These are phyloP conservation scores for Marisa cornuarietis DNA, from an alignment of 1,140 invertebrate species.

Conservation along the genomic window DNA sequence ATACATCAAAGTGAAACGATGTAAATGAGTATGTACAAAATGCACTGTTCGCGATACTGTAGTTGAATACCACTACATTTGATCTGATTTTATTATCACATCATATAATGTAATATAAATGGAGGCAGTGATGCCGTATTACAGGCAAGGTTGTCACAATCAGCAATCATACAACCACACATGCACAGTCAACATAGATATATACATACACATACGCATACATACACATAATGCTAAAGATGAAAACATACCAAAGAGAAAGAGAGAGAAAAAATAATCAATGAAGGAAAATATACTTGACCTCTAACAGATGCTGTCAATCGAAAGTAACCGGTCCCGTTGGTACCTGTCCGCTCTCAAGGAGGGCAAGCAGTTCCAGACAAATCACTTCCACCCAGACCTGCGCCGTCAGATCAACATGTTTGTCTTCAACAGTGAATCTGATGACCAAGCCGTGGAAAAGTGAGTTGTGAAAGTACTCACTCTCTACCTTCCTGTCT, in stretches of 20 bases:
- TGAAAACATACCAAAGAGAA: no score
- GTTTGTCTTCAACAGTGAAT: neutral
- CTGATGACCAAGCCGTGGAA: neutral
- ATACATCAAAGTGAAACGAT: no score
- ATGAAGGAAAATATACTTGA: no score
- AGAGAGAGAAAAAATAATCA: no score
- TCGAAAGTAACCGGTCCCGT: no score
- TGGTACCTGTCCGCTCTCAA: neutral
- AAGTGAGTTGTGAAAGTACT: neutral
- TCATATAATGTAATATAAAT: no score
- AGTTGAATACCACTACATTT: no score
- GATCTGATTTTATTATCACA: no score
- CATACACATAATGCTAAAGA: neutral
- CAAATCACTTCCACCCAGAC: conserved; percentile 15
- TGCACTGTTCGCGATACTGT: no score
- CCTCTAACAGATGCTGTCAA: neutral
- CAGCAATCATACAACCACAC: neutral
- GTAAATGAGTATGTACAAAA: no score
- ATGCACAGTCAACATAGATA: neutral
- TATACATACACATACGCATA: neutral
- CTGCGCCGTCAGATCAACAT: conserved; percentile 23
- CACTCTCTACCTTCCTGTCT: neutral
- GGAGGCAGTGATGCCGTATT: no score
- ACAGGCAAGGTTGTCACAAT: neutral
- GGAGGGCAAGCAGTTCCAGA: conserved; percentile 3